Conservation (phyloP, 2,113 vertebrate genomes). For the Meleagris gallopavo region DNA sequence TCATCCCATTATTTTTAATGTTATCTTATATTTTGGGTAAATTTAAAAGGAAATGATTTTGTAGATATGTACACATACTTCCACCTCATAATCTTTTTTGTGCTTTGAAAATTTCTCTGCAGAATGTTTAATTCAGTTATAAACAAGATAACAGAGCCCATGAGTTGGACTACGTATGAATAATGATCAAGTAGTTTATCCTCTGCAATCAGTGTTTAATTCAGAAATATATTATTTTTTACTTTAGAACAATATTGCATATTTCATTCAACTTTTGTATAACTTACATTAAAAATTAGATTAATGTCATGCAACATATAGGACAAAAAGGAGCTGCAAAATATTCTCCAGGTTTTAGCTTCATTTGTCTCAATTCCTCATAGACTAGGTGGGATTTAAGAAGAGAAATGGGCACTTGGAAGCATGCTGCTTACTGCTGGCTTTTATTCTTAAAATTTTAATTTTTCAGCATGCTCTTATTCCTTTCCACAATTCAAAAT, state of each 20-base stretch:
- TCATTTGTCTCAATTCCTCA: neutral
- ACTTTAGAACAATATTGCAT: neutral
- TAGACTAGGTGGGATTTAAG: neutral
- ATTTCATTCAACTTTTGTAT: neutral
- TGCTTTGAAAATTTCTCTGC: neutral
- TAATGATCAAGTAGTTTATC: neutral
- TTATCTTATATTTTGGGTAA: neutral
- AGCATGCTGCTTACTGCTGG: neutral
- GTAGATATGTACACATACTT: neutral
- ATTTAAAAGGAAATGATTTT: constrained; percentile 20
- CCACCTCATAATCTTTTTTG: neutral
- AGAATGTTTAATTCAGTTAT: neutral
- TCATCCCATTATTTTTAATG: constrained; percentile 15
- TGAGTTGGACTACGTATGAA: neutral
- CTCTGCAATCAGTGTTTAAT: neutral
- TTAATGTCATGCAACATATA: neutral
- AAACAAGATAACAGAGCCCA: neutral
- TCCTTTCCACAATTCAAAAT: neutral
- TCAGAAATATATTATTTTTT: neutral
- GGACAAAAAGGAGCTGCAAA: neutral
- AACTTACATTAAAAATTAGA: neutral
- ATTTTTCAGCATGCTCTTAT: neutral
- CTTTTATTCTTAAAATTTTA: neutral
- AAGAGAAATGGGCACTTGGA: neutral
- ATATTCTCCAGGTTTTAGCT: neutral